phyloP scores from a whole-genome alignment of 2,888 invertebrate species.

The Dione juno region DNA sequence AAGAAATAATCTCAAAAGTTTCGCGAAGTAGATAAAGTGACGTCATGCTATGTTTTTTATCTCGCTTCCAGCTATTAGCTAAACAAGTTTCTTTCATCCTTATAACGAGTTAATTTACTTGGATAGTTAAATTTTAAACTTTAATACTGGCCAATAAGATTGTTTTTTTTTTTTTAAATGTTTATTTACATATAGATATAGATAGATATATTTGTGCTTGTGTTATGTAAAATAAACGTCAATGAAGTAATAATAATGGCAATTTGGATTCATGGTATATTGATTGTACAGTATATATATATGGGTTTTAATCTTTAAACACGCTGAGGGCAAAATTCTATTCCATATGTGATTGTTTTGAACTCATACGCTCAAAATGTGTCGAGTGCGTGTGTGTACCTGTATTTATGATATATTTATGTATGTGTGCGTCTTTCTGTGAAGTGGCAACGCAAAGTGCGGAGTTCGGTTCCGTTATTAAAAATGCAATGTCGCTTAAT shows the following conservation, averaged over 20 bases:
- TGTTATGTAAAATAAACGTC: slow-evolving; percentile 14
- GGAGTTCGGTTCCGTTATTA: not conserved
- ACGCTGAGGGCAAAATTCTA: too few relatives aligned
- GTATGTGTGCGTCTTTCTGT: not conserved
- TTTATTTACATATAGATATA: not conserved
- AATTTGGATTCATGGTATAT: slow-evolving; percentile 4
- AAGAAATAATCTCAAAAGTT: slow-evolving; percentile 13
- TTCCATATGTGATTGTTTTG: not conserved
- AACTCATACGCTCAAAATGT: not conserved
- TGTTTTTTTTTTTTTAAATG: not conserved
- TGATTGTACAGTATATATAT: not conserved
- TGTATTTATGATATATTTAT: not conserved
- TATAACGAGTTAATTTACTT: slow-evolving; percentile 7
- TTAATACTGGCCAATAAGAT: not conserved
- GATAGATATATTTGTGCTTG: not conserved
- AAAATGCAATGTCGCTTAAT: not conserved
- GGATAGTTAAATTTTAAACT: not conserved
- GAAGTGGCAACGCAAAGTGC: not conserved
- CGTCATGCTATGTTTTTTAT: slow-evolving; percentile 24
- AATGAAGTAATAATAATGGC: slow-evolving; percentile 11
- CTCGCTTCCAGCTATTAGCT: slow-evolving; percentile 10
- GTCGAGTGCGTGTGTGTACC: not conserved
- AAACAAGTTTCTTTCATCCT: slow-evolving; percentile 31
- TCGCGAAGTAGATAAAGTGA: slow-evolving; percentile 7
- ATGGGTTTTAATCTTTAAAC: not conserved